phyloP scores from a whole-genome alignment of 2,797 vertebrate genomes.

The Sebastes trivittatus region DNA sequence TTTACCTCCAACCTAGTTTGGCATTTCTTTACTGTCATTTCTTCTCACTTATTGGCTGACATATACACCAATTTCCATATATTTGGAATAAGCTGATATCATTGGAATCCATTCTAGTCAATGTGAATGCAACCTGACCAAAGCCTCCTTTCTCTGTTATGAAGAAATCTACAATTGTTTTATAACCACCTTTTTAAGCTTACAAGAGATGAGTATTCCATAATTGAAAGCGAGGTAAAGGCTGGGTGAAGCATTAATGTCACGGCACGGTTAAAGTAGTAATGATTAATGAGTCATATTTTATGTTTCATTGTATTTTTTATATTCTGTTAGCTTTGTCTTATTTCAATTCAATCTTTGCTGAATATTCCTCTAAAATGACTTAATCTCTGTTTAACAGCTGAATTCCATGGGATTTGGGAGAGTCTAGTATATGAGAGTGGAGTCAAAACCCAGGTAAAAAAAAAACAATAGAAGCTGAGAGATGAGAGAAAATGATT shows the following conservation, averaged over 20 bases:
- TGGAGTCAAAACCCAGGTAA: conserved; percentile 93
- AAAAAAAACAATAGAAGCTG: background rate
- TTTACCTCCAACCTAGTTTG: background rate
- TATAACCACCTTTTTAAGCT: background rate
- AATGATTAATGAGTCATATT: background rate
- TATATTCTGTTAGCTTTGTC: background rate
- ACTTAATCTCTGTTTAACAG: conserved; percentile 66
- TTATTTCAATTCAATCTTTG: background rate
- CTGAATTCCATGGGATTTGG: conserved; percentile 96
- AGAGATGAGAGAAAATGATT: background rate
- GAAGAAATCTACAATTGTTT: background rate
- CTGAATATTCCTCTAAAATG: background rate
- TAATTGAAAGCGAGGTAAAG: background rate
- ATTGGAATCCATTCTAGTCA: background rate
- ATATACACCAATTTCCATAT: background rate
- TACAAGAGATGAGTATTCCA: background rate
- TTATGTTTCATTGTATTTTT: background rate
- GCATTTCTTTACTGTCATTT: background rate
- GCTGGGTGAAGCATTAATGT: background rate
- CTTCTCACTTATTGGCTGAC: background rate
- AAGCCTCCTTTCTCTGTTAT: background rate
- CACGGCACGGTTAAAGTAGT: background rate
- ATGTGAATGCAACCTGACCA: background rate
- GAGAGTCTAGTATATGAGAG: conserved; percentile 94
- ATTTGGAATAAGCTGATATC: background rate